Evolutionary conservation across 2,113 vertebrate species (phyloP), one percentile per base, ranked within the genome.

Genomic region (Malurus alboscapulatus): DNA sequence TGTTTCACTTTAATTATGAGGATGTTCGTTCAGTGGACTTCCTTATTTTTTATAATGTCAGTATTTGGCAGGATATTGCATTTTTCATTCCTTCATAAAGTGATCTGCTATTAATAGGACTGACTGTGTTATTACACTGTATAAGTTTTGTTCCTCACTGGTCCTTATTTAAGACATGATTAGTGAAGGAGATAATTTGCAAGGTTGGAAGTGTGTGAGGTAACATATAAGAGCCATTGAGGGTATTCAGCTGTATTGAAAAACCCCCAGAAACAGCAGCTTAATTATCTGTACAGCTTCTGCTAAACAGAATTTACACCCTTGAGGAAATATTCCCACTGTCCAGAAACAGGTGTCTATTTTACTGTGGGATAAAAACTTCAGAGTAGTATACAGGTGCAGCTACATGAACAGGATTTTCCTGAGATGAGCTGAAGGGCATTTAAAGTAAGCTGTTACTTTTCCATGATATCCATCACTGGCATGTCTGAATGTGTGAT

Each of bases 11-110:
- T 91, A 26, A 30, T 19, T 76, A 36, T 54, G 40, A 81, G 57
- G 6, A 42, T 82, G 45, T 75, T 63, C 22, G 34, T 67, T 92
- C 48, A 29, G 26, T 50, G 77, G 63, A 48, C 91, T 97, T 97
- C 87, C 82, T 88, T 94, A 81, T 76, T 93, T 88, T 91, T 82
- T 91, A 44, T 72, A 20, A 55, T 67, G 62, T 78, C 68, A 61
- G 0, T 92, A 61, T 88, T 94, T 92, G 65, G 81, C 76, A 94
- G 74, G 63, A 32, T 88, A 72, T 83, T 79, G 34, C 14, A 6
- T 53, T 66, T 16, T 32, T 36, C 38, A 27, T 50, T 21, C 2
- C 7, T 69, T 14, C 5, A 15, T 5, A 44, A 80, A 34, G 25
- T n/a, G 10, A 15, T 69, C 54, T 81, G 3, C 61, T 84, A 30